These are phyloP conservation scores for Macrocentrus cingulum DNA, from an alignment of 1,140 invertebrate genomes.

Conservation along the genomic window DNA sequence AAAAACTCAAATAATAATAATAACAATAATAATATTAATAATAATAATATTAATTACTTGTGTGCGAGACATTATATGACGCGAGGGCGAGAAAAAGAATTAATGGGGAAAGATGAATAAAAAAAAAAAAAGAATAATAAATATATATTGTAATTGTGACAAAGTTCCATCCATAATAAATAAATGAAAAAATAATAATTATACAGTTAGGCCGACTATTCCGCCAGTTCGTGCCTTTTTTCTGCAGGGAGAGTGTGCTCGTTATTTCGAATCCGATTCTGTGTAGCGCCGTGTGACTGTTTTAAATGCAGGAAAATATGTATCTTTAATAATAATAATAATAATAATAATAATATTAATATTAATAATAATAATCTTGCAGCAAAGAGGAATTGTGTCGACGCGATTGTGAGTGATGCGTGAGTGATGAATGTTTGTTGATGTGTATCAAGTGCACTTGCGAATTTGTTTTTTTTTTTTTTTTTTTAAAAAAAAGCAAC, in stretches of 20 bases:
- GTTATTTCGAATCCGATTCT: conserved; percentile 53
- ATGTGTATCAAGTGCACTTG: conserved; percentile 6
- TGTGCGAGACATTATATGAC: no score
- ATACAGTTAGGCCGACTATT: conserved; percentile 61
- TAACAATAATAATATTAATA: no score
- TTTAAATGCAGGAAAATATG: conserved; percentile 18
- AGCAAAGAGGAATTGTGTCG: not conserved
- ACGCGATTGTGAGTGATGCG: not conserved
- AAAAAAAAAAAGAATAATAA: conserved; percentile 14
- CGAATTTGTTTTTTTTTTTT: not conserved
- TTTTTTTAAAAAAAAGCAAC: not conserved
- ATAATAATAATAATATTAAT: not conserved
- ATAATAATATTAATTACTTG: no score
- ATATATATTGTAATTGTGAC: conserved; percentile 56
- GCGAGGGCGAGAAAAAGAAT: conserved; percentile 27
- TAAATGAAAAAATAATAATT: conserved; percentile 59
- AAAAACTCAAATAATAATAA: no score
- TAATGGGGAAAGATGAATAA: no score
- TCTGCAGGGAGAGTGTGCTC: conserved; percentile 51
- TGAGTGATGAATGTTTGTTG: not conserved
- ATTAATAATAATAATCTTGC: conserved; percentile 10
- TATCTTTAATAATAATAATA: no score
- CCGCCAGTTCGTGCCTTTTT: conserved; percentile 61
- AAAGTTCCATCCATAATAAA: conserved; percentile 61
- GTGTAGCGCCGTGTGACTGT: conserved; percentile 39